Evolutionary conservation across 2,113 vertebrate species (phyloP).

Genomic region (Pedetes capensis): DNA sequence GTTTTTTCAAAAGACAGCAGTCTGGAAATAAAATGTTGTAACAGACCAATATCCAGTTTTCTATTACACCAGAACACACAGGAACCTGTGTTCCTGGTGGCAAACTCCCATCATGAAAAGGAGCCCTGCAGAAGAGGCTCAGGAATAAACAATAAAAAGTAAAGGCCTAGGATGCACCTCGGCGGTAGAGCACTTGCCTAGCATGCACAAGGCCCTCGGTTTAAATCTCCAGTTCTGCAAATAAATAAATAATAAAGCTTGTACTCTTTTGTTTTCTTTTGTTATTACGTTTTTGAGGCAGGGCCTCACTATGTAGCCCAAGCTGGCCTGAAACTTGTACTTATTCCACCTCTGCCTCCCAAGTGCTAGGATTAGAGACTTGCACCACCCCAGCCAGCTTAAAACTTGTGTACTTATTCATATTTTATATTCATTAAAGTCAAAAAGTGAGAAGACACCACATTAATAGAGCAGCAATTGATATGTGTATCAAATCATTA

Average conservation of each 20-base stretch:
- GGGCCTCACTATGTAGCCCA: background rate
- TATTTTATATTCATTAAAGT: conserved; percentile 11
- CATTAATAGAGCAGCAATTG: background rate
- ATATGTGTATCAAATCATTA: background rate
- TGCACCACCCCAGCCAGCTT: background rate
- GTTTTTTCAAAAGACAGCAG: background rate
- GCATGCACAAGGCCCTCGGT: too few species aligned
- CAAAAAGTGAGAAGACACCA: background rate
- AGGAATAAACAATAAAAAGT: background rate
- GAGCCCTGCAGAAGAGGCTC: background rate
- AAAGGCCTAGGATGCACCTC: too few species aligned
- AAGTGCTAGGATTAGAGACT: background rate
- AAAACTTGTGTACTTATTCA: background rate
- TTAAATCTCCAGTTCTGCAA: too few species aligned
- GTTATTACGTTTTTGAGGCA: background rate
- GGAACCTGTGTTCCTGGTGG: too few species aligned
- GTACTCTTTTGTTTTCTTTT: background rate
- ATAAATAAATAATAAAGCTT: background rate
- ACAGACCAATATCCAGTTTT: background rate
- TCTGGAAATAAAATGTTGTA: background rate
- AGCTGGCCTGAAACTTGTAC: background rate
- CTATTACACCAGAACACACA: background rate
- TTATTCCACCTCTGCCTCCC: background rate
- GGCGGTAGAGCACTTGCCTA: too few species aligned
- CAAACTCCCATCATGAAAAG: background rate